phyloP scores from a whole-genome alignment of 2,888 invertebrate genomes.

The Pandemis heparana region DNA sequence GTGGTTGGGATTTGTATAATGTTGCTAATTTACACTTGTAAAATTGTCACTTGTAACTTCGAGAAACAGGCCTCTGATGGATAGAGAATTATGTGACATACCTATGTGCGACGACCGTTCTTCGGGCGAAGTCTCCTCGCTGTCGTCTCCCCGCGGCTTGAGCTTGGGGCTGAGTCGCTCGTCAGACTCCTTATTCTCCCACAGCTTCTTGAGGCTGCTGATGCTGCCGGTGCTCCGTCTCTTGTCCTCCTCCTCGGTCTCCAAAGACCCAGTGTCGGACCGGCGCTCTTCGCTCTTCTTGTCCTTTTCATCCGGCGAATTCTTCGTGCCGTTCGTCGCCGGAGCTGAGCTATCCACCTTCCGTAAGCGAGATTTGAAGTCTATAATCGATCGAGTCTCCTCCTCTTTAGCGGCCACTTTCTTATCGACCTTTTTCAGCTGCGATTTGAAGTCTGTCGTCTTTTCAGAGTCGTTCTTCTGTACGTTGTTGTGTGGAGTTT shows the following conservation, averaged over 20 bases:
- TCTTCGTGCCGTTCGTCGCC: constrained; percentile 70
- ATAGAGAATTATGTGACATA: neutral
- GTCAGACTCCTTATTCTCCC: constrained; percentile 93
- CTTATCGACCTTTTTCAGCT: constrained; percentile 91
- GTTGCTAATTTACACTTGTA: too few relatives aligned
- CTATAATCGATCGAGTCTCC: constrained; percentile 88
- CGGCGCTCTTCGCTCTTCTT: constrained; percentile 70
- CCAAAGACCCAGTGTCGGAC: constrained; percentile 64
- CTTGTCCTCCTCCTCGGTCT: constrained; percentile 91
- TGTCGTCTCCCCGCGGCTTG: constrained; percentile 60
- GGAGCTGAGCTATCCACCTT: constrained; percentile 88
- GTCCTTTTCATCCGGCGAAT: constrained; percentile 65
- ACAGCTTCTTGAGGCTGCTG: constrained; percentile 95
- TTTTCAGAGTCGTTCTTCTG: constrained; percentile 63
- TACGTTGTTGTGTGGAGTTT: constrained; percentile 64
- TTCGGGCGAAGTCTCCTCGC: constrained; percentile 67
- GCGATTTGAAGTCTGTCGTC: constrained; percentile 86
- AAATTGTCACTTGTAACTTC: too few relatives aligned
- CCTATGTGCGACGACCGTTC: constrained; percentile 50
- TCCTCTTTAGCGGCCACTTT: constrained; percentile 73
- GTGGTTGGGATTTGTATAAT: too few relatives aligned
- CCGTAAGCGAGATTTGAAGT: constrained; percentile 93
- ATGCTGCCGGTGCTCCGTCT: constrained; percentile 96
- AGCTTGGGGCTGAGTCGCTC: constrained; percentile 89
- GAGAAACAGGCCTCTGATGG: too few relatives aligned